Conservation (phyloP, 2,113 vertebrate species). For the Crotalus tigris region DNA sequence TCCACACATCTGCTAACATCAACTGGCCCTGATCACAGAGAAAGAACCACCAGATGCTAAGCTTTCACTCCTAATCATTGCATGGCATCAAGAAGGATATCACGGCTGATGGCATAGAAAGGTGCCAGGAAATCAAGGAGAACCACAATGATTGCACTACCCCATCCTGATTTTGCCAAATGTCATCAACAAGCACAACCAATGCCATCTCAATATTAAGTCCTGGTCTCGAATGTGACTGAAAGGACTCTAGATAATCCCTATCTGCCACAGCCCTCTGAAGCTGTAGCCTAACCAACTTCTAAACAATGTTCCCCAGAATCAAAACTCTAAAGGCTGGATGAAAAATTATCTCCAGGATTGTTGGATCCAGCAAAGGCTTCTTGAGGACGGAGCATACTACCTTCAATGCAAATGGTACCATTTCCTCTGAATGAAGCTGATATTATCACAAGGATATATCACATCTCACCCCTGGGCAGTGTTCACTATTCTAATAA, state of each 20-base stretch:
- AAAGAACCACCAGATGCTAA: background rate
- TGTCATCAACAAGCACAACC: background rate
- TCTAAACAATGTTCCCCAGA: background rate
- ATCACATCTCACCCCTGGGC: background rate
- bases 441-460: background rate
- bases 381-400: background rate
- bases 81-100: background rate
- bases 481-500: background rate
- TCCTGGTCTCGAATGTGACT: background rate
- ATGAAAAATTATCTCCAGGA: background rate
- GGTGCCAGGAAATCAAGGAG: background rate
- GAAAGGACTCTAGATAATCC: background rate
- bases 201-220: background rate
- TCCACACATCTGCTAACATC: background rate
- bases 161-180: background rate
- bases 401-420: background rate
- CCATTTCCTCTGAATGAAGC: background rate
- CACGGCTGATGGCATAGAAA: background rate
- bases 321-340: background rate
- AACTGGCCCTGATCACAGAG: background rate
- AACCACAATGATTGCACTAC: background rate
- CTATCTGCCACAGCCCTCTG: background rate
- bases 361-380: background rate
- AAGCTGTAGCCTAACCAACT: background rate
- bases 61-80: background rate